phyloP scores from a whole-genome alignment of 2,113 vertebrate species.

The Lethenteron reissneri region DNA sequence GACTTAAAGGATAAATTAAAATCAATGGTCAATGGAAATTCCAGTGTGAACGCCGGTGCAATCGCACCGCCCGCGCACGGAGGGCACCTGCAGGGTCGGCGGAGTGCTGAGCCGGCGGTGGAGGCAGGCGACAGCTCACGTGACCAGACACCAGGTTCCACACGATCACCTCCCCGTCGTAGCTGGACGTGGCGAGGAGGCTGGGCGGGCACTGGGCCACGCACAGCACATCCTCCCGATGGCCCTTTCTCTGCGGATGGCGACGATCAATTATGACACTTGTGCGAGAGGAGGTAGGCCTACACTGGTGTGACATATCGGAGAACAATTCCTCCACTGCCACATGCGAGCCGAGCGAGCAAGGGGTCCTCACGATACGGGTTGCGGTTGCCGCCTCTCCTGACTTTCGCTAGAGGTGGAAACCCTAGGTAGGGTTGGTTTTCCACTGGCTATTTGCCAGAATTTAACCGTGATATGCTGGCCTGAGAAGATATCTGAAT shows the following conservation, averaged over 20 bases:
- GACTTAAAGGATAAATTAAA: not conserved
- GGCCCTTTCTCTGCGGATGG: slow-evolving; percentile 17
- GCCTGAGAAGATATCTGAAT: no score
- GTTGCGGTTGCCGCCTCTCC: no score
- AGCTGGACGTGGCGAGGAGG: slow-evolving; percentile 28
- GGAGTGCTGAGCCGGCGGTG: slow-evolving; percentile 8
- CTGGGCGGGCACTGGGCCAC: slow-evolving; percentile 28
- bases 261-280: no score
- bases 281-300: no score
- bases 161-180: slow-evolving; percentile 28
- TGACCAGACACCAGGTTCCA: slow-evolving; percentile 31
- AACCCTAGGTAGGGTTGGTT: no score
- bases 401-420: no score
- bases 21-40: not conserved
- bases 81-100: not conserved
- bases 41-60: not conserved
- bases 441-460: no score
- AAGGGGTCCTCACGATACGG: no score
- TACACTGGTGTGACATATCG: no score
- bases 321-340: no score
- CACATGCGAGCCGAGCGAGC: no score
- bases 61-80: slow-evolving; percentile 3
- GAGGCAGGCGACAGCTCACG: slow-evolving; percentile 18
- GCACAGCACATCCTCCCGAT: slow-evolving; percentile 29
- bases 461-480: no score